Conservation (phyloP, 1,140 invertebrate genomes). For the Holotrichia oblita region DNA sequence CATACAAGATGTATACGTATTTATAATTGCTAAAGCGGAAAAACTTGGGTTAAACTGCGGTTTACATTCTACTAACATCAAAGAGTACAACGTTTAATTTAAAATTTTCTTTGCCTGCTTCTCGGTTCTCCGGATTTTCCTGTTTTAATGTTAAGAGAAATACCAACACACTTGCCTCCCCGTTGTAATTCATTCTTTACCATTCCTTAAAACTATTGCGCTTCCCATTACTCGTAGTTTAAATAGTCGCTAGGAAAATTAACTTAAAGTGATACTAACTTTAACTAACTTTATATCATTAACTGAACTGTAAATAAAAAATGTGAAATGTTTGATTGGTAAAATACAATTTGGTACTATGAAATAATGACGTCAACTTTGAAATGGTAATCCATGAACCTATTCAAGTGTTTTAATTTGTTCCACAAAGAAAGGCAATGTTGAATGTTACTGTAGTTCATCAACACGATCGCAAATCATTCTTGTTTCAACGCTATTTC, state of each 20-base stretch:
- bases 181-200: neutral
- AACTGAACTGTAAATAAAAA: neutral
- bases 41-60: neutral
- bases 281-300: neutral
- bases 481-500: too few species aligned
- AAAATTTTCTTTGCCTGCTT: neutral
- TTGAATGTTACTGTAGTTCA: too few species aligned
- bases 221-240: neutral
- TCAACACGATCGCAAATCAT: too few species aligned
- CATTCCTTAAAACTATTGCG: neutral
- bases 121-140: neutral
- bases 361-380: too few species aligned
- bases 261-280: neutral
- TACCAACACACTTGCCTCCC: neutral
- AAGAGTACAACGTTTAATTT: constrained; percentile 14
- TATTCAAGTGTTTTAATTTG: too few species aligned
- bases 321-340: neutral
- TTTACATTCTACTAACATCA: constrained; percentile 24
- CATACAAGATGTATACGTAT: neutral
- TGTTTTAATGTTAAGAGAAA: constrained; percentile 17
- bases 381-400: too few species aligned
- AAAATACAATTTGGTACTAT: too few species aligned
- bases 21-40: constrained; percentile 1
- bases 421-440: too few species aligned
- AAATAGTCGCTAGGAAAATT: neutral